Evolutionary conservation across 2,888 invertebrate species (phyloP).

Genomic region (Stictocephala bisonia): DNA sequence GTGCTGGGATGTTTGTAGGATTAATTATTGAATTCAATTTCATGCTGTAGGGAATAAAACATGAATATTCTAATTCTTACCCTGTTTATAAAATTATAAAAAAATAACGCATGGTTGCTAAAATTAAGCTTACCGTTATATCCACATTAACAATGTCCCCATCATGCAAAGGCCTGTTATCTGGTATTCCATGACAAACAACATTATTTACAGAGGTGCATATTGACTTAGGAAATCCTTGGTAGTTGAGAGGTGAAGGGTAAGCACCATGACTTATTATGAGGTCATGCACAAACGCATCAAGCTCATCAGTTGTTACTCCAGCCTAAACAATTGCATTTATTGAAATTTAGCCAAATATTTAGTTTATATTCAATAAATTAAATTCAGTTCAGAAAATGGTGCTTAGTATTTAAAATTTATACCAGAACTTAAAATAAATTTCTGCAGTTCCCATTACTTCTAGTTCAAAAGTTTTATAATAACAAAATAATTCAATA

Average conservation of each 20-base stretch:
- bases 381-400: no score
- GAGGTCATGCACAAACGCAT: slow-evolving; percentile 77
- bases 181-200: slow-evolving; percentile 94
- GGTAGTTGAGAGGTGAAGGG: slow-evolving; percentile 90
- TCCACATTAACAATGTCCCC: slow-evolving; percentile 95
- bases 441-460: no score
- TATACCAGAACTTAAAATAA: no score
- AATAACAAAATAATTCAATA: no score
- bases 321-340: slow-evolving; percentile 71
- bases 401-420: no score
- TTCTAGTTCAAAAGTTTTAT: no score
- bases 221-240: slow-evolving; percentile 87
- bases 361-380: no score
- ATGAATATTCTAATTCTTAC: no score
- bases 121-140: slow-evolving; percentile 79
- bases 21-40: slow-evolving; percentile 15
- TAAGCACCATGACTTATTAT: slow-evolving; percentile 81
- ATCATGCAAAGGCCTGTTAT: slow-evolving; percentile 79
- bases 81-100: no score
- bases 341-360: no score
- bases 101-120: no score
- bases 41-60: slow-evolving; percentile 37
- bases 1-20: slow-evolving; percentile 7
- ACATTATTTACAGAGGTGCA: slow-evolving; percentile 94
- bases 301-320: slow-evolving; percentile 86